These are phyloP conservation scores for Apolygus lucorum DNA, from an alignment of 1,140 invertebrate species.

Conservation along the genomic window DNA sequence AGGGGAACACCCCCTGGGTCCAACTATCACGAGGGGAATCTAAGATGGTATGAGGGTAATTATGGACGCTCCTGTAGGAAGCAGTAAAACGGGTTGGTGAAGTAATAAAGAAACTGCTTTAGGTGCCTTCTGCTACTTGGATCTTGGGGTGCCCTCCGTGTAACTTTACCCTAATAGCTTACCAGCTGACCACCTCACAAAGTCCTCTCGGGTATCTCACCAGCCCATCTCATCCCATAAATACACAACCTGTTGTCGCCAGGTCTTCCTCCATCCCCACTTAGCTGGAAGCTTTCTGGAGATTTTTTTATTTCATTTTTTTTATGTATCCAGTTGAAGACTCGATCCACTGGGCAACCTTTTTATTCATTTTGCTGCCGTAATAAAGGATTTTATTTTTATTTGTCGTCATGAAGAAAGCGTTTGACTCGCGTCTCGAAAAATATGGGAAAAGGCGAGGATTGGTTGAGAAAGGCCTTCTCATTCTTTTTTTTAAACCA, in stretches of 20 bases:
- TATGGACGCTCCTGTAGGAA: constrained; percentile 1
- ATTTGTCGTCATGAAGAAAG: too few relatives aligned
- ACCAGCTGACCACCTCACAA: neutral
- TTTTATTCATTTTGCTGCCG: too few relatives aligned
- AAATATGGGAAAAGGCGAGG: too few relatives aligned
- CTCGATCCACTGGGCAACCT: too few relatives aligned
- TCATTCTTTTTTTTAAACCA: too few relatives aligned
- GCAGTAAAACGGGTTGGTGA: constrained; percentile 10
- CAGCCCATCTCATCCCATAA: constrained; percentile 4
- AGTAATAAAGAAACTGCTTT: constrained; percentile 17
- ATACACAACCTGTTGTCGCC: constrained; percentile 15
- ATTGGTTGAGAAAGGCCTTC: too few relatives aligned
- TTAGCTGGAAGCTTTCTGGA: neutral
- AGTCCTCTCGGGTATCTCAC: neutral
- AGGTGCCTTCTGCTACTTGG: constrained; percentile 12
- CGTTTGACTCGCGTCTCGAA: too few relatives aligned
- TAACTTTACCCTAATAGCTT: constrained; percentile 15
- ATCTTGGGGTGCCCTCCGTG: constrained; percentile 7
- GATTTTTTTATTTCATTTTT: neutral
- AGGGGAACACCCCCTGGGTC: too few relatives aligned
- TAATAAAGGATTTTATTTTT: too few relatives aligned
- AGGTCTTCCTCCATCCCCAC: neutral
- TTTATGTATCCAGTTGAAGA: neutral
- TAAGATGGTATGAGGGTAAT: constrained; percentile 8
- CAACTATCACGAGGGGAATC: constrained; percentile 9